Evolutionary conservation across 2,888 invertebrate species (phyloP).

Genomic region (Lomographa bimaculata): DNA sequence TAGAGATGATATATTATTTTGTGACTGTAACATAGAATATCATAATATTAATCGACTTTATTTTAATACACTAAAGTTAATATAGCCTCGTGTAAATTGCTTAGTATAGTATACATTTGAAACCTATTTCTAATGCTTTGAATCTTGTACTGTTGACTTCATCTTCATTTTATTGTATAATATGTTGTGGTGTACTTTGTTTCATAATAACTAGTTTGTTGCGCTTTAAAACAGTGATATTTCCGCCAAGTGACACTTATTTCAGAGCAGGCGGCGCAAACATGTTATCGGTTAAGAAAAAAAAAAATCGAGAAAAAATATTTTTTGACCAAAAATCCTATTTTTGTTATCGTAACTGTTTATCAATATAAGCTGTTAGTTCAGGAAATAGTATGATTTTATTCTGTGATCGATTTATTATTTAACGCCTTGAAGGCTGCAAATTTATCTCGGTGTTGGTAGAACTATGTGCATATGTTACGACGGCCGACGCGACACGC

Average conservation of each 20-base stretch:
- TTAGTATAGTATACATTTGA: conserved; percentile 28
- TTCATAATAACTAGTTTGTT: conserved; percentile 38
- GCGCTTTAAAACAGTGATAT: conserved; percentile 35
- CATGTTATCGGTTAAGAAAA: conserved; percentile 61
- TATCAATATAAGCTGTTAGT: conserved; percentile 62
- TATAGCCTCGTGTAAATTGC: conserved; percentile 60
- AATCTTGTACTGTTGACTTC: conserved; percentile 30
- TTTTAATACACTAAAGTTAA: conserved; percentile 34
- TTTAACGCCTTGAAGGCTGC: conserved; percentile 62
- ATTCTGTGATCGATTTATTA: conserved; percentile 70
- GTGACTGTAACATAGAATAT: conserved; percentile 41
- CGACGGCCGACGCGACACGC: conserved; percentile 17
- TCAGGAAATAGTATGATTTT: conserved; percentile 58
- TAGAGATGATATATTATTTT: conserved; percentile 41
- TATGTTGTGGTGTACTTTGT: conserved; percentile 44
- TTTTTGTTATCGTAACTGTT: conserved; percentile 76
- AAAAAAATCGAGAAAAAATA: conserved; percentile 60
- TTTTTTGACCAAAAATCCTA: conserved; percentile 72
- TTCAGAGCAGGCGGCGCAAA: conserved; percentile 54
- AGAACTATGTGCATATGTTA: conserved; percentile 25
- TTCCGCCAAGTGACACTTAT: conserved; percentile 30
- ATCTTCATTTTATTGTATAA: conserved; percentile 49
- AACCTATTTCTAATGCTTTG: conserved; percentile 27
- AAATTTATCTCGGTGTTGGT: conserved; percentile 40
- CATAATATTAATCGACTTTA: conserved; percentile 41